phyloP scores from a whole-genome alignment of 2,113 vertebrate genomes.

The Pelvicachromis taeniatus region DNA sequence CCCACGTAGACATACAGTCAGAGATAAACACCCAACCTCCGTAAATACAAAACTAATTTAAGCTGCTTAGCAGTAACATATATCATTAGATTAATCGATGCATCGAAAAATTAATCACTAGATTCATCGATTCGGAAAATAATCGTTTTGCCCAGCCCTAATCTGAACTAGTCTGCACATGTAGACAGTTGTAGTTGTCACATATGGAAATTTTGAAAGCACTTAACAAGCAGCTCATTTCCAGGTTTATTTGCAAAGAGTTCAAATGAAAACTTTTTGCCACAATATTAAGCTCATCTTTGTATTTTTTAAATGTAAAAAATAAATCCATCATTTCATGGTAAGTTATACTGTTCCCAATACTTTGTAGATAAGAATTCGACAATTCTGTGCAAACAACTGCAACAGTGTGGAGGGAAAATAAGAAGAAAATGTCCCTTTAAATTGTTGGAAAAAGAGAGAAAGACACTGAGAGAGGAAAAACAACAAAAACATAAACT shows the following conservation, averaged over 20 bases:
- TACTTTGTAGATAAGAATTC: accelerated
- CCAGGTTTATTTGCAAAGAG: background rate
- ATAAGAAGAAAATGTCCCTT: background rate
- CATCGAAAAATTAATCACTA: too few species aligned
- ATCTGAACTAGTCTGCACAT: too few species aligned
- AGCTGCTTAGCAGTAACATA: too few species aligned
- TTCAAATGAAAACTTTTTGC: background rate
- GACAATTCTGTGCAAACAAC: background rate
- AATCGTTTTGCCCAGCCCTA: too few species aligned
- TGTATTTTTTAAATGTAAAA: background rate
- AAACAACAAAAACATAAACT: accelerated
- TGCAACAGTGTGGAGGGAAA: background rate
- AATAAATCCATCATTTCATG: background rate
- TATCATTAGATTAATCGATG: too few species aligned
- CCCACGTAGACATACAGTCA: too few species aligned
- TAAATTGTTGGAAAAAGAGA: background rate
- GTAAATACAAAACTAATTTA: too few species aligned
- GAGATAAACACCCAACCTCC: too few species aligned
- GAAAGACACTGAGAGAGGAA: background rate
- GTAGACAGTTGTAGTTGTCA: background rate
- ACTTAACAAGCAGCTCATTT: background rate
- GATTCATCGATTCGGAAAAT: too few species aligned
- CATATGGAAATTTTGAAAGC: background rate
- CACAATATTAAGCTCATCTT: accelerated
- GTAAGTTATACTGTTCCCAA: background rate